Percentiles rank a stretch among this genome's conserved stretches.
These are phyloP conservation scores for Saccostrea echinata DNA, from an alignment of 1,140 invertebrate genomes.

Conservation along the genomic window DNA sequence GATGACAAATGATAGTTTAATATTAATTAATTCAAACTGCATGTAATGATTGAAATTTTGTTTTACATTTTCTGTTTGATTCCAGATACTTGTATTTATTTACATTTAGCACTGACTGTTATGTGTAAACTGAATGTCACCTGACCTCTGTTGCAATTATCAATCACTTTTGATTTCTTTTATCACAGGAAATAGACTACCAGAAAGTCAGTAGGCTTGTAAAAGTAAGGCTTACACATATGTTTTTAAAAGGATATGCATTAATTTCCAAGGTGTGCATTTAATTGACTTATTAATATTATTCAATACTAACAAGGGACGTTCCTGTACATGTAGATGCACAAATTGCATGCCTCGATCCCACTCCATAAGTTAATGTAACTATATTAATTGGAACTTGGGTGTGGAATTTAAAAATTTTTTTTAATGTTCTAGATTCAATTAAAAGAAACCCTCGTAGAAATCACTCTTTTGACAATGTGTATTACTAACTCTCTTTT, in stretches of 20 bases:
- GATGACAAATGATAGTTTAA: neutral
- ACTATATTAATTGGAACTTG: no score
- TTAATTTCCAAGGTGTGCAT: no score
- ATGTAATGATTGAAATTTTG: neutral
- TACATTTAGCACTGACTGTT: neutral
- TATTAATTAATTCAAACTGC: neutral
- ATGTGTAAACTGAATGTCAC: neutral
- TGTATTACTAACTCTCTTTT: no score
- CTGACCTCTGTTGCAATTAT: neutral
- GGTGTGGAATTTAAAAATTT: no score
- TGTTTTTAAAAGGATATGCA: neutral
- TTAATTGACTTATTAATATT: no score
- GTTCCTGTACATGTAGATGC: no score
- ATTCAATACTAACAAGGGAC: no score
- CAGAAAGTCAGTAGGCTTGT: neutral
- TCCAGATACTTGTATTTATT: neutral
- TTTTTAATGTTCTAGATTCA: no score
- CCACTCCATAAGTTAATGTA: no score
- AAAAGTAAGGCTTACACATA: conserved; percentile 8
- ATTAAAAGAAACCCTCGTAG: no score
- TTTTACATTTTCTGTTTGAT: neutral
- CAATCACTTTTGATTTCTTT: neutral
- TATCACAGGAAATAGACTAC: neutral
- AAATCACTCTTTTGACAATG: no score
- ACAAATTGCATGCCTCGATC: no score